Evolutionary conservation across 2,797 vertebrate genomes (phyloP).

Genomic region (Leptatherina wallacei): DNA sequence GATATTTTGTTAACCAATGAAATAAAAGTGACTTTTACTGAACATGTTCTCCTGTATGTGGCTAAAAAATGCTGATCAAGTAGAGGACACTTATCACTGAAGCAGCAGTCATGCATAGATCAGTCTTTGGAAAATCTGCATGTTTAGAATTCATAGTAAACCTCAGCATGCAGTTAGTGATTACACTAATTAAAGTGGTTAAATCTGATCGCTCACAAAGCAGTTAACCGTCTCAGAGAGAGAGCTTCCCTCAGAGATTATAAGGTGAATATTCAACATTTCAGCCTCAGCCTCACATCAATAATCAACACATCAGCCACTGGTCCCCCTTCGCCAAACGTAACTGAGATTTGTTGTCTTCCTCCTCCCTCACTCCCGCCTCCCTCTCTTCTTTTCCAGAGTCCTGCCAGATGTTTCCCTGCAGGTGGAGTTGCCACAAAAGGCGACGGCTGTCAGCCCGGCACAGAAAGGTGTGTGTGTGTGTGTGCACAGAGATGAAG

Average conservation of each 20-base stretch:
- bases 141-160: conserved; percentile 1
- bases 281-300: conserved; percentile 62
- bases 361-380: conserved; percentile 76
- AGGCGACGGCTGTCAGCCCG: conserved; percentile 52
- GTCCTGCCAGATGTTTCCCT: conserved; percentile 63
- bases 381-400: conserved; percentile 82
- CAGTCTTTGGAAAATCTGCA: conserved; percentile 27
- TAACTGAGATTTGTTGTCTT: conserved; percentile 73
- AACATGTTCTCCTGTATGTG: conserved; percentile 77
- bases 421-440: conserved; percentile 58
- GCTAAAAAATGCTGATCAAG: conserved; percentile 65
- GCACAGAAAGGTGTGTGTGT: conserved; percentile 62
- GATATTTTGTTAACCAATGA: conserved; percentile 66
- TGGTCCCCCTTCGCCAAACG: conserved; percentile 56
- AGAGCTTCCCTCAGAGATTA: conserved; percentile 62
- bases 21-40: conserved; percentile 77
- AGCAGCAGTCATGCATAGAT: conserved; percentile 16
- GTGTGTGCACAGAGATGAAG: background rate
- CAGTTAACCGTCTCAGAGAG: conserved; percentile 65
- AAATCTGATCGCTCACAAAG: conserved; percentile 63
- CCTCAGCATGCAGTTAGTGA: background rate
- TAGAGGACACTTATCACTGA: conserved; percentile 23
- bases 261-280: conserved; percentile 78
- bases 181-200: conserved; percentile 17
- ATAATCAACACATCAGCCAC: conserved; percentile 67